Base-by-base conservation (phyloP, 1,140 invertebrate genomes). In the Tetramorium simillimum region DNA sequence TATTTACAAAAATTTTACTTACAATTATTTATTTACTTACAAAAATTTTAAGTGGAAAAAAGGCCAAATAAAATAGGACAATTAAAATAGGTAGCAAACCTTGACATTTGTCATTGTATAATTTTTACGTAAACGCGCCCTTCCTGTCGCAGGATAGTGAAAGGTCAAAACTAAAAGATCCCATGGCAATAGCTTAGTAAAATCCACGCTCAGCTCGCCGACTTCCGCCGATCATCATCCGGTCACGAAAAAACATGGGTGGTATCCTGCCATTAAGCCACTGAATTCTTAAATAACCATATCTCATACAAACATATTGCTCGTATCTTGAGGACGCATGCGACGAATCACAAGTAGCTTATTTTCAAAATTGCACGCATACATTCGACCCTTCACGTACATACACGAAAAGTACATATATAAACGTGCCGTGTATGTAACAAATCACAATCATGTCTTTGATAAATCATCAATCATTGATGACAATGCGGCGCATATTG, bases 141-240 rank as follows among this genome's bases (percentile, higher is more conserved):
- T 56, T 63, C 9, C 53, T 76, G 14, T 10, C 53, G 9, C 7
- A 28, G 1, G 6, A 49, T 49, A 5, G 28, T 10, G 12, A 56
- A 16, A 77, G 1, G n/a, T 51, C 18, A 7, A 16, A 37, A 1
- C n/a, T 7, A 24, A 56, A 53, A 56, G 3, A 81, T 24, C 3
- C 21, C 28, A 16, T 33, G 14, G 37, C 16, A 40, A 24, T 18
- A 28, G 28, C 62, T 60, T 24, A 62, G 37, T 58, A 58, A 40
- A 69, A 69, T 69, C 28, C 9, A 53, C 14, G 24, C 43, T 63
- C 18, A 37, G 7, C 33, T 21, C 10, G 33, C n/a, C 16, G 63
- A 69, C 77, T 80, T 80, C 77, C 77, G 77, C 62, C 33, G 46
- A 67, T 67, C 77, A 76, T 43, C 73, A 67, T 80, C 62, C 77